Percentiles rank a stretch among this genome's conserved stretches.
phyloP scores from a whole-genome alignment of 2,888 invertebrate genomes.

The Ormyrus pomaceus region DNA sequence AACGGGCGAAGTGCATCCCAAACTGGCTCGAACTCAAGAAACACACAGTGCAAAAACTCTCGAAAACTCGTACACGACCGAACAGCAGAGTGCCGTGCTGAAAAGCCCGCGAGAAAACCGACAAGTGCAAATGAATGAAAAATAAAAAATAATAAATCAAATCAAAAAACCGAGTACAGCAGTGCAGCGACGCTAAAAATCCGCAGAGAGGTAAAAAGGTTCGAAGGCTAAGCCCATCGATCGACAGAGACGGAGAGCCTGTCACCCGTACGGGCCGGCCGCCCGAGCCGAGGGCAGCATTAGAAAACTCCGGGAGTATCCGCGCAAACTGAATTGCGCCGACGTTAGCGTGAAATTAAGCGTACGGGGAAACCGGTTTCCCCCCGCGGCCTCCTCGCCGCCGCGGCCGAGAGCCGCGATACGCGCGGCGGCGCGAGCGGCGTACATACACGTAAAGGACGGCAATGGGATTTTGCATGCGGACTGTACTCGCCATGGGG shows the following conservation, averaged over 20 bases:
- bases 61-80: not conserved
- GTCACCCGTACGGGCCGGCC: not conserved
- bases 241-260: not conserved
- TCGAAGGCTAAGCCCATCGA: conserved; percentile 47
- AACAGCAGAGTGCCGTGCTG: not conserved
- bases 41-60: not conserved
- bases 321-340: conserved; percentile 73
- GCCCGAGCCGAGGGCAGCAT: conserved; percentile 58
- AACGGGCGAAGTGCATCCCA: conserved; percentile 1
- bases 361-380: conserved; percentile 71
- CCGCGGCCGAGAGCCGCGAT: not conserved
- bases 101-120: not conserved
- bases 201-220: not conserved
- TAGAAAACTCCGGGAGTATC: conserved; percentile 68
- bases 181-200: not conserved
- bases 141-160: not conserved
- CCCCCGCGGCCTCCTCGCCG: conserved; percentile 38
- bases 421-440: not conserved
- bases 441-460: not conserved
- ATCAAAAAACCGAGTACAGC: not conserved
- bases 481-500: conserved; percentile 34
- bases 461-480: conserved; percentile 38
- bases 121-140: conserved; percentile 1
- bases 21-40: conserved; percentile 3
- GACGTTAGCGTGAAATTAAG: conserved; percentile 75